These are phyloP conservation scores for Rhabdornis inornatus DNA, from an alignment of 2,113 vertebrate genomes.

Conservation along the genomic window DNA sequence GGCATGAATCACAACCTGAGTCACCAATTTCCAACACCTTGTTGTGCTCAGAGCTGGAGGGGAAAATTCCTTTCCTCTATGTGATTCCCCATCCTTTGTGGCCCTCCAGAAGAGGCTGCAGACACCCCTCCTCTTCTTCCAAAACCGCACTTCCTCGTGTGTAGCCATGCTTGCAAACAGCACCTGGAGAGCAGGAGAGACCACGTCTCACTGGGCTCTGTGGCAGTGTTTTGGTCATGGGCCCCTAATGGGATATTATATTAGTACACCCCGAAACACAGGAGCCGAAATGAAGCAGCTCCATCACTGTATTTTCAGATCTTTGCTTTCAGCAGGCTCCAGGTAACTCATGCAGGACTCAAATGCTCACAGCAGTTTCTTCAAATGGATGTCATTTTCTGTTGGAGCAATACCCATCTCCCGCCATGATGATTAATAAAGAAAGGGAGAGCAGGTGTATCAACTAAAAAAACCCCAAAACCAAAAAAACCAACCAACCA, in stretches of 20 bases:
- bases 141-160: rapidly evolving
- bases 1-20: slow-evolving; percentile 23
- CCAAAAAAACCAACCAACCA: neutral
- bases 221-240: neutral
- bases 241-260: too few species aligned
- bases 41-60: neutral
- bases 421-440: neutral
- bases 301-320: neutral
- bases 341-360: rapidly evolving
- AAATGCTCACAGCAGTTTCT: neutral
- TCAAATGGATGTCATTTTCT: neutral
- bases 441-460: neutral
- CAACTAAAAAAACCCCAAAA: neutral
- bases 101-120: neutral
- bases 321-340: neutral
- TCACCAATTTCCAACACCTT: neutral
- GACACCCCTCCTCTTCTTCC: neutral
- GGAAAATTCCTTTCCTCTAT: neutral
- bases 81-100: neutral
- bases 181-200: neutral
- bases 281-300: neutral
- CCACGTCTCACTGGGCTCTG: neutral
- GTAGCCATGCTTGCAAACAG: neutral
- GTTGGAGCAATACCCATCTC: neutral
- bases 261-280: neutral